Evolutionary conservation across 37 sponge, comb jelly and placozoan genomes (phyloP), one percentile per base, ranked within the genome.

Genomic region (Haliclona indistincta): DNA sequence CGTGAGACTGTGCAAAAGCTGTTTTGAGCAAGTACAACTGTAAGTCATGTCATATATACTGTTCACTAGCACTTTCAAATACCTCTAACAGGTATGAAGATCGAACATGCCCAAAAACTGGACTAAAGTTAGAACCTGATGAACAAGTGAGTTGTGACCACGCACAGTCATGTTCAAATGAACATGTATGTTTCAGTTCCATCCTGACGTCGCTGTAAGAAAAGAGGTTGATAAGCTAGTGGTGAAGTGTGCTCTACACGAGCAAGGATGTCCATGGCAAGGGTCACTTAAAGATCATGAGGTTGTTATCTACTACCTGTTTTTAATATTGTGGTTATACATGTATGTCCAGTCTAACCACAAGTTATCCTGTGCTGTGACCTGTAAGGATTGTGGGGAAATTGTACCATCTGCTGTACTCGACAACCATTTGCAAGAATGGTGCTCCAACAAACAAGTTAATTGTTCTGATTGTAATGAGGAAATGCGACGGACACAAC

Each of bases 191-290:
- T 63, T 17, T 39, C 39, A 90, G 87, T 73, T 61, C 40, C 82
- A 79, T 63, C 87, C 87, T 34, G 92, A 91, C 64, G 77, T 43
- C 20, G 92, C 92, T 15, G 81, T 81, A 19, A 64, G 79, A 17
- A 86, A 71, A 43, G 92, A 91, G 43, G 64, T 91, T 4, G 40
- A 38, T 10, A 29, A 32, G 4, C 62, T 91, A 3, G 1, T 19
- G 8, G 83, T 91, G 25, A n/a, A 28, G n/a, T 91, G 92, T 61
- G 13, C 58, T 13, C 70, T 78, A 43, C 20, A 63, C 1, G 51
- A 67, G 11, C 15, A 43, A 41, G 92, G 92, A 23, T 91, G 92
- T 69, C 33, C 32, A 3, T 91, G 92, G 92, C 56, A 17, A 52
- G 89, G 89, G 41, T 34, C 4, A 26, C 43, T 88, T 47, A 73